Percentiles rank a stretch among this genome's conserved stretches.
phyloP scores from a whole-genome alignment of 2,888 invertebrate species.

The Lomographa bimaculata region DNA sequence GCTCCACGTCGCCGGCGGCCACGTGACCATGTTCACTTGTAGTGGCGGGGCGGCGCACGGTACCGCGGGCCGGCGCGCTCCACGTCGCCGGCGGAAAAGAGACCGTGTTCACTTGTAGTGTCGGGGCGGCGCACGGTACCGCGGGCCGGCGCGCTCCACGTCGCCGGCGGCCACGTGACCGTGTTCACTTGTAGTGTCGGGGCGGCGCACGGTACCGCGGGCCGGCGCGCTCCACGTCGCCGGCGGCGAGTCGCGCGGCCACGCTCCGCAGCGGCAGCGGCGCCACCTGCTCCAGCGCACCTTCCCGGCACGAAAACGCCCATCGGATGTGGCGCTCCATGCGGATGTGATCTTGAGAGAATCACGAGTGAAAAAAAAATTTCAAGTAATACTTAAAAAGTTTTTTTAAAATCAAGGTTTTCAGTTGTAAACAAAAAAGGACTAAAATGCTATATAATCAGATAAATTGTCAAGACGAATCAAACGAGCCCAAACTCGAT shows the following conservation, averaged over 20 bases:
- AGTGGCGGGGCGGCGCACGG: no score
- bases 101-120: no score
- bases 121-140: constrained; percentile 15
- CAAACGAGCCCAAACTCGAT: no score
- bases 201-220: constrained; percentile 17
- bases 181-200: no score
- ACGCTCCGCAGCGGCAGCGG: constrained; percentile 59
- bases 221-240: constrained; percentile 66
- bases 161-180: constrained; percentile 68
- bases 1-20: constrained; percentile 72
- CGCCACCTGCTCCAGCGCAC: constrained; percentile 44
- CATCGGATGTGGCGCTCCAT: constrained; percentile 77
- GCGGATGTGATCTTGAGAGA: constrained; percentile 70
- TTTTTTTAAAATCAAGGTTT: no score
- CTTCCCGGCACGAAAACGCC: constrained; percentile 61
- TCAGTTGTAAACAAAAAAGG: no score
- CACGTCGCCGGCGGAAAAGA: constrained; percentile 71
- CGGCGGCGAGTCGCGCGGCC: constrained; percentile 64
- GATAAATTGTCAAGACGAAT: no score
- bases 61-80: constrained; percentile 52
- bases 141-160: constrained; percentile 58
- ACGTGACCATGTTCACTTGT: no score
- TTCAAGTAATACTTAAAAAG: no score
- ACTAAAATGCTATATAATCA: no score
- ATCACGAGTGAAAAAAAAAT: no score